phyloP scores from a whole-genome alignment of 1,140 invertebrate genomes.

The Eufriesea mexicana region DNA sequence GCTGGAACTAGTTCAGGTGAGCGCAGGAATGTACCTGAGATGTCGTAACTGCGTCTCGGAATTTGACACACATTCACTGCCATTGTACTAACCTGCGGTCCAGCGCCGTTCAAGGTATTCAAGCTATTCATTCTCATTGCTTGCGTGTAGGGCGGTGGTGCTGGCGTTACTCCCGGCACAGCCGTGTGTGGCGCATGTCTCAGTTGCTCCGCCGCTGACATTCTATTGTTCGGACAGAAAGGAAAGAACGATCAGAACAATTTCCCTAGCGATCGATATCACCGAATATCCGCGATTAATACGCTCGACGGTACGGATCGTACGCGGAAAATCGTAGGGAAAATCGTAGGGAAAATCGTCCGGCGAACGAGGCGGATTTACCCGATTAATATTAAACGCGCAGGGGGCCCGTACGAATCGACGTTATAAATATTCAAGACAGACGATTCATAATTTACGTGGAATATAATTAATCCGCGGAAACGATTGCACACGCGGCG shows the following conservation, averaged over 20 bases:
- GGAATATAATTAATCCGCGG: slow-evolving; percentile 41
- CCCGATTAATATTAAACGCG: slow-evolving; percentile 37
- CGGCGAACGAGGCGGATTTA: not conserved
- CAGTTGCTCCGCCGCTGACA: slow-evolving; percentile 81
- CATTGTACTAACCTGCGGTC: slow-evolving; percentile 80
- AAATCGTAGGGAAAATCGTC: not conserved
- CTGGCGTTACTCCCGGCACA: slow-evolving; percentile 89
- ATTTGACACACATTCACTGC: slow-evolving; percentile 62
- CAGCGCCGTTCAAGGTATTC: slow-evolving; percentile 82
- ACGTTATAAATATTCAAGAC: slow-evolving; percentile 45
- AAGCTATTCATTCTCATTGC: slow-evolving; percentile 81
- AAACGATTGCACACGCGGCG: slow-evolving; percentile 15
- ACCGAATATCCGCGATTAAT: not conserved
- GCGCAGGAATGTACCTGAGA: slow-evolving; percentile 31
- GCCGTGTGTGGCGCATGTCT: slow-evolving; percentile 86
- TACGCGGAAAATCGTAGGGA: not conserved
- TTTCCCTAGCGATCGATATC: not conserved
- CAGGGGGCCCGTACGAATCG: not conserved
- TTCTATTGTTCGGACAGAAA: slow-evolving; percentile 72
- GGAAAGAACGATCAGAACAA: slow-evolving; percentile 41
- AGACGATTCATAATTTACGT: slow-evolving; percentile 42
- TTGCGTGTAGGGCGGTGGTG: slow-evolving; percentile 88
- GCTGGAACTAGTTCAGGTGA: slow-evolving; percentile 44
- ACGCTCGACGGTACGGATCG: no score
- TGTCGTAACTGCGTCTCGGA: slow-evolving; percentile 60